Base-by-base conservation (phyloP, 2,888 invertebrate genomes). In the Apodemia mormo region DNA sequence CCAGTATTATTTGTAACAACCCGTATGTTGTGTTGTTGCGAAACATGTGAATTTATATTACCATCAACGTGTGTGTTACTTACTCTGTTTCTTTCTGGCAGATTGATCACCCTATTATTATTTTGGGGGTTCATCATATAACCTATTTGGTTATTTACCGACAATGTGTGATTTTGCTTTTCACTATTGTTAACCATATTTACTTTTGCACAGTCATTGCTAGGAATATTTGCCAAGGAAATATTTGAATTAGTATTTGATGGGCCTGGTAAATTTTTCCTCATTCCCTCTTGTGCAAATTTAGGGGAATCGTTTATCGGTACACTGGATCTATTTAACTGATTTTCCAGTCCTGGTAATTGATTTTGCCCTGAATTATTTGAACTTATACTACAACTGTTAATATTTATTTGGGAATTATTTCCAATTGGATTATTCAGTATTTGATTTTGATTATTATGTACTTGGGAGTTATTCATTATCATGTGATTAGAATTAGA, bases 121-220 rank as follows among this genome's bases (percentile, higher is more conserved):
- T 87, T 92, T 74, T 88, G 90, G 7, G 88, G 77, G 79, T 91
- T 93, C 89, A 94, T 90, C 85, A 94, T 88, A 71, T 88, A 94
- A 69, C 90, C 89, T 72, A 93, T 85, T 82, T 91, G 93, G 77
- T 89, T 93, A 76, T 81, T 91, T 6, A 92, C 88, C 37, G 92
- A 85, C 77, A 93, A 90, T 1, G 84, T 82, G 74, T 92, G 92
- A 73, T 85, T 91, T 76, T 85, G 88, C 73, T 93, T 93, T 58
- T 93, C 92, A 77, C 85, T 90, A 76, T 84, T 89, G 29, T 77
- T 80, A 5, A 83, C 84, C 68, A 89, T 86, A 75, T 87, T 92
- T 8, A 88, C 86, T 84, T 93, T 92, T 66, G 90, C 84, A 74
- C 90, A 92, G 75, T 93, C 93, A 74, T 82, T 88, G 71, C 77